Conservation (phyloP, 2,113 vertebrate species). For the Percina caprodes region DNA sequence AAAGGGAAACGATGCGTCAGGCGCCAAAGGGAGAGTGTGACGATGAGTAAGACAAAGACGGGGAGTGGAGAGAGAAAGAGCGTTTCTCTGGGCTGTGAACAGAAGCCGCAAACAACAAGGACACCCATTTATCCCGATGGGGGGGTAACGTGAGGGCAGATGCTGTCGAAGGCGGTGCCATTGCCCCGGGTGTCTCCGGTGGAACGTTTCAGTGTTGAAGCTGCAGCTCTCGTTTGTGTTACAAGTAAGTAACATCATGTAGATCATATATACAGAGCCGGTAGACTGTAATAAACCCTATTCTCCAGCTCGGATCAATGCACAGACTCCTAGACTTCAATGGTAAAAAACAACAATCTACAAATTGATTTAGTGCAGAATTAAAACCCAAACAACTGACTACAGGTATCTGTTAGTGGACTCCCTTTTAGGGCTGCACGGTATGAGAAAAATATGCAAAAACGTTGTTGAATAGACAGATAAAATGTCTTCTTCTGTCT, state of each 20-base stretch:
- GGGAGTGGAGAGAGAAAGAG: constrained; percentile 29
- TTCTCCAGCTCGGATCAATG: neutral
- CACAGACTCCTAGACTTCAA: neutral
- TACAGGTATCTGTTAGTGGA: too few species aligned
- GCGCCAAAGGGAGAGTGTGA: constrained; percentile 39
- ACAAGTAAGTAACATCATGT: too few species aligned
- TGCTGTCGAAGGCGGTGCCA: constrained; percentile 26
- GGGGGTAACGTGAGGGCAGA: constrained; percentile 31
- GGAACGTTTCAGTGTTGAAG: neutral
- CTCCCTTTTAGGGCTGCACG: too few species aligned
- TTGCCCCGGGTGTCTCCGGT: neutral
- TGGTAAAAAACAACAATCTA: too few species aligned
- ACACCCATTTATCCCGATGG: constrained; percentile 45
- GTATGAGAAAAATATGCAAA: too few species aligned
- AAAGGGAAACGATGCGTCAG: constrained; percentile 57
- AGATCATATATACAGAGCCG: too few species aligned
- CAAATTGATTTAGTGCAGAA: too few species aligned
- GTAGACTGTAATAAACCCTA: neutral
- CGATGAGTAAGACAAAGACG: constrained; percentile 41
- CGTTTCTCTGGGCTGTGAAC: constrained; percentile 46
- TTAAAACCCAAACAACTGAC: too few species aligned
- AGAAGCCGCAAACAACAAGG: constrained; percentile 49
- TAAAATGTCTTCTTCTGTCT: too few species aligned
- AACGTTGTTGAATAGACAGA: too few species aligned
- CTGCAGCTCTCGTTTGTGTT: neutral